Evolutionary conservation across 2,113 vertebrate genomes (phyloP).

Genomic region (Notothenia rossii): DNA sequence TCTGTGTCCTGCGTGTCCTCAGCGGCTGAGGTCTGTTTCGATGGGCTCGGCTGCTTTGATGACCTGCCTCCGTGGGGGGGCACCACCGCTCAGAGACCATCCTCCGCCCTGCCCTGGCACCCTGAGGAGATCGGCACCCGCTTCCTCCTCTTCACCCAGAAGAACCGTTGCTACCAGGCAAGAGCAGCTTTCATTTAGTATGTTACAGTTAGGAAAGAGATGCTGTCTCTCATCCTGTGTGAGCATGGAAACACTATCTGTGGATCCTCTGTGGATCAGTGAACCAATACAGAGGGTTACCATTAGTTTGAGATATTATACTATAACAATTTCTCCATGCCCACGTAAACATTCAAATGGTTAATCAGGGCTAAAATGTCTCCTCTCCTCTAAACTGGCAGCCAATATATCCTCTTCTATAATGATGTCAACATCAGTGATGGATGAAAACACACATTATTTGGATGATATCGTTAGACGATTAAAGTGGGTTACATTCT

Average conservation of each 20-base stretch:
- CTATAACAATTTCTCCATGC: no score
- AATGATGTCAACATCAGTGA: neutral
- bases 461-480: neutral
- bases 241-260: neutral
- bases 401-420: neutral
- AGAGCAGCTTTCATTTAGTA: neutral
- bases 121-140: conserved; percentile 82
- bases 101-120: conserved; percentile 79
- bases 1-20: neutral
- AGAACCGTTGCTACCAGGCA: conserved; percentile 85
- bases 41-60: conserved; percentile 85
- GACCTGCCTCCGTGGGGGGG: conserved; percentile 85
- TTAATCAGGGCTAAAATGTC: neutral
- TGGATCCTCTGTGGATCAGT: neutral
- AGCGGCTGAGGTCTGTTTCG: conserved; percentile 81
- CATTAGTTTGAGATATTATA: neutral
- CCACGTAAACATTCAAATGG: neutral
- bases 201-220: neutral
- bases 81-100: conserved; percentile 80
- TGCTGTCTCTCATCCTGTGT: neutral
- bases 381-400: neutral
- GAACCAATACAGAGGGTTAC: neutral
- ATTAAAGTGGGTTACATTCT: neutral
- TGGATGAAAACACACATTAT: neutral
- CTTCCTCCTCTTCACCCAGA: conserved; percentile 87